These are phyloP conservation scores for Oncorhynchus clarkii DNA, from an alignment of 2,113 vertebrate genomes.

Conservation along the genomic window DNA sequence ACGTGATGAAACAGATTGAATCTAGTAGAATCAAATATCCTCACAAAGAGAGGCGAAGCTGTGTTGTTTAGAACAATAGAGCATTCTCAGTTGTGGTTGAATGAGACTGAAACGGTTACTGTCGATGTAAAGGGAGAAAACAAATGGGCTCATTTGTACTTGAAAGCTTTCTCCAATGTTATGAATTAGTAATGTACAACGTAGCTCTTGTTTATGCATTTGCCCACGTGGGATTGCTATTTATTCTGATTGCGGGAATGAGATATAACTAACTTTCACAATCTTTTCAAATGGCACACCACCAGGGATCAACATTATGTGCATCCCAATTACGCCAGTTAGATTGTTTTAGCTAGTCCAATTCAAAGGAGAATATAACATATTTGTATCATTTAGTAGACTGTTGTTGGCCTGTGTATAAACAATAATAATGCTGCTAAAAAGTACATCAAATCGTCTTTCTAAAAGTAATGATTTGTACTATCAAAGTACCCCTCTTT, in stretches of 20 bases:
- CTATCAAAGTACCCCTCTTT: no score
- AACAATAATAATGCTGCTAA: conserved; percentile 27
- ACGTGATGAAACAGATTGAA: conserved; percentile 34
- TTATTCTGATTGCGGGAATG: background rate
- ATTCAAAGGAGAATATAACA: background rate
- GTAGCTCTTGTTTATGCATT: conserved; percentile 44
- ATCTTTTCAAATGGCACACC: conserved; percentile 18
- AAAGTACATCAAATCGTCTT: background rate
- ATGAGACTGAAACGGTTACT: background rate
- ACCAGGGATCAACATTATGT: conserved; percentile 15
- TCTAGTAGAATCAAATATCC: conserved; percentile 33
- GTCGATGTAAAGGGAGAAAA: conserved; percentile 20
- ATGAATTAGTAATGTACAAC: conserved; percentile 53
- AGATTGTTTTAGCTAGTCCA: background rate
- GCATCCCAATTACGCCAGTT: background rate
- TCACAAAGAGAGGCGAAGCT: conserved; percentile 9
- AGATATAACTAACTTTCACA: conserved; percentile 28
- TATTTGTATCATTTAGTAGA: conserved; percentile 13
- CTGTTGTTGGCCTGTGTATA: background rate
- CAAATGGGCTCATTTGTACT: conserved; percentile 61
- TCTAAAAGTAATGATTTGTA: no score
- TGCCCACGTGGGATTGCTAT: conserved; percentile 29
- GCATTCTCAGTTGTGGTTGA: conserved; percentile 23
- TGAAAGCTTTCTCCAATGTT: conserved; percentile 49
- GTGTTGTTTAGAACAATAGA: conserved; percentile 20